Evolutionary conservation across 2,797 vertebrate species (phyloP).

Genomic region (Arvicola amphibius): DNA sequence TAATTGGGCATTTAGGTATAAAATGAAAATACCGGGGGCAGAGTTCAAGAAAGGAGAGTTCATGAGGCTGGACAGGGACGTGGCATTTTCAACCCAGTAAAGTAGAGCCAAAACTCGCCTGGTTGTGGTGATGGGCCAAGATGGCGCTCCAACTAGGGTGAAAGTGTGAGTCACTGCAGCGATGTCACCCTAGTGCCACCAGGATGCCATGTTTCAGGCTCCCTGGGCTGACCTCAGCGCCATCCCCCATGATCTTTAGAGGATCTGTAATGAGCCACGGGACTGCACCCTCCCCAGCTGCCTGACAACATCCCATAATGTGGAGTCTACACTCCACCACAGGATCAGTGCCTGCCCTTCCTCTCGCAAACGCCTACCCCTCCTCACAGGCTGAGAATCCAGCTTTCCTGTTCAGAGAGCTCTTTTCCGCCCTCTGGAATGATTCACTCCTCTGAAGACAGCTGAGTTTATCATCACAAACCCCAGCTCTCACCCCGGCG

Average conservation of each 20-base stretch:
- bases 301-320: fast-evolving
- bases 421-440: not conserved
- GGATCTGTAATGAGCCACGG: fast-evolving
- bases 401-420: not conserved
- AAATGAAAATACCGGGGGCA: conserved; percentile 28
- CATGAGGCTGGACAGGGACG: too few relatives aligned
- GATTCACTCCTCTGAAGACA: not conserved
- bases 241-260: fast-evolving
- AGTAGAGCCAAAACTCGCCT: not conserved
- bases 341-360: not conserved
- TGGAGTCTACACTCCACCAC: fast-evolving
- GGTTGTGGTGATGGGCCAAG: not conserved
- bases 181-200: not conserved
- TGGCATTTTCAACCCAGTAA: not conserved
- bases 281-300: fast-evolving
- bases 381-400: not conserved
- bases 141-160: not conserved
- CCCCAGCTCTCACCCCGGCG: not conserved
- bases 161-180: fast-evolving
- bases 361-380: not conserved
- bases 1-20: conserved; percentile 22
- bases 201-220: fast-evolving
- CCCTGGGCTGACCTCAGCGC: fast-evolving
- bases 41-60: not conserved
- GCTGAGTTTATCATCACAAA: too few relatives aligned